Base-by-base conservation (phyloP, 2,797 vertebrate genomes). In the Ctenopoma multispine region DNA sequence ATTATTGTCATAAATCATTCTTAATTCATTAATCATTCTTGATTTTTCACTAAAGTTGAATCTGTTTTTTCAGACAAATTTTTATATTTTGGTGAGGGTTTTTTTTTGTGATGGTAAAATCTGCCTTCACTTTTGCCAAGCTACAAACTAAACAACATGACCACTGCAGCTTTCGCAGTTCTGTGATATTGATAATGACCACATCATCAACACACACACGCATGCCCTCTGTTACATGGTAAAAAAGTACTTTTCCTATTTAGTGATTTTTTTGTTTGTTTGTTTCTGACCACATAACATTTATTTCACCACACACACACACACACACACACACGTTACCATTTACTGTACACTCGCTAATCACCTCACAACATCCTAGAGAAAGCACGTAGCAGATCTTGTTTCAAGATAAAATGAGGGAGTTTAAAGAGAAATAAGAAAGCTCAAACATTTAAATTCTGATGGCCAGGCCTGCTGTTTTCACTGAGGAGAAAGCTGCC, bases 361-460 rank as follows among this genome's bases (percentile, higher is more conserved):
- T 85, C 74, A 91, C 82, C 83, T 83, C 85, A 93, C 85, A 15
- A 89, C 74, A 71, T 61, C 73, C 70, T 80, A 88, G 62, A 87
- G 62, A 79, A 85, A 79, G 75, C 60, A 43, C 5, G 72, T 7
- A 59, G 81, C 81, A 65, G 54, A 80, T 69, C 72, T 23, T 13
- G 12, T 29, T 59, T 40, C 14, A 20, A 46, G 14, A 27, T 50
- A n/a, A 56, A 68, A 46, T 20, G 1, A 36, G 38, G 7, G 4
- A 13, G 27, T 63, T 10, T 24, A 5, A 31, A 46, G 18, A 50
- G 15, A 55, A 40, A 67, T 1, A 9, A 0, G 41, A 61, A 61
- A 15, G 7, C 18, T 62, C 27, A 7, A 5, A 43, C 48, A 23
- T 23, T 1, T 2, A 4, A 2, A 3, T 27, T 65, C 46, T 20